Evolutionary conservation across 2,113 vertebrate genomes (phyloP).

Genomic region (Miniopterus natalensis): DNA sequence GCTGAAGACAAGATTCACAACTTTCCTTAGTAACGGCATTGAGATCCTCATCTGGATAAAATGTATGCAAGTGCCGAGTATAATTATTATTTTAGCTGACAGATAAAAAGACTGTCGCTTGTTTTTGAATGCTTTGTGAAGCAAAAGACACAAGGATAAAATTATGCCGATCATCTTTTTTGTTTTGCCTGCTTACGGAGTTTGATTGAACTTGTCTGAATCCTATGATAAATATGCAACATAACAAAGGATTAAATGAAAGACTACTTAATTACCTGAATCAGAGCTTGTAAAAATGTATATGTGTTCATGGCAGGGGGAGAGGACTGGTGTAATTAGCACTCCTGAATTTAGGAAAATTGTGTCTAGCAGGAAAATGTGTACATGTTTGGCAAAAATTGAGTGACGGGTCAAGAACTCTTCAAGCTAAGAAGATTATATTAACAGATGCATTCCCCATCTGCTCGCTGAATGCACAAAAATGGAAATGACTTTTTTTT

Average conservation of each 20-base stretch:
- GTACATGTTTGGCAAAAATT: conserved; percentile 76
- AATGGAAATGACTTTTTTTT: conserved; percentile 72
- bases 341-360: conserved; percentile 74
- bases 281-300: conserved; percentile 67
- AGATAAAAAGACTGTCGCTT: conserved; percentile 65
- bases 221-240: conserved; percentile 63
- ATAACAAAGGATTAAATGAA: conserved; percentile 77
- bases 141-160: conserved; percentile 67
- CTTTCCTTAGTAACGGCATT: not conserved
- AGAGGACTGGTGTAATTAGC: conserved; percentile 65
- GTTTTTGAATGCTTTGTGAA: conserved; percentile 67
- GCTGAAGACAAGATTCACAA: conserved; percentile 58
- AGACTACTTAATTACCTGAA: conserved; percentile 76
- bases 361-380: conserved; percentile 71
- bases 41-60: conserved; percentile 41
- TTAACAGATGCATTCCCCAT: conserved; percentile 80
- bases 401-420: conserved; percentile 79
- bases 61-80: conserved; percentile 40
- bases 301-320: conserved; percentile 23
- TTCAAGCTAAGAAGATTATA: conserved; percentile 79
- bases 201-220: conserved; percentile 77
- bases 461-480: conserved; percentile 71
- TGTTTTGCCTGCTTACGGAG: conserved; percentile 58
- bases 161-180: conserved; percentile 65
- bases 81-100: conserved; percentile 73